These are phyloP conservation scores for Lepidocyrtoides sp. DNA, from an alignment of 2,888 invertebrate species.

Conservation along the genomic window DNA sequence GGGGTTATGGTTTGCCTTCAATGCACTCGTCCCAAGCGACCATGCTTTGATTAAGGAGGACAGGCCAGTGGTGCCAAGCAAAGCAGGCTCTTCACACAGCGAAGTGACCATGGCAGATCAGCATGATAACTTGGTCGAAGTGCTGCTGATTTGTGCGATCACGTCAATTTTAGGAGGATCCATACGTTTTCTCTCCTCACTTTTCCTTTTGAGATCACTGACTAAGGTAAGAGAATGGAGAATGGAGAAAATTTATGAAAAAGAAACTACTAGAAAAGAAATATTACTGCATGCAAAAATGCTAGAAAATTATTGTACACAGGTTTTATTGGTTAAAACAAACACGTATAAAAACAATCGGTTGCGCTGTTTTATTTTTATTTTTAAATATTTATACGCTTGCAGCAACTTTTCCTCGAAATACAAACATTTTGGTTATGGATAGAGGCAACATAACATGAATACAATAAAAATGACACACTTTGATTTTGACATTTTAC, in stretches of 20 bases:
- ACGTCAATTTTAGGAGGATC: constrained; percentile 84
- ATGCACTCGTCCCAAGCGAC: constrained; percentile 83
- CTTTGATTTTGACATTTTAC: neutral
- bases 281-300: neutral
- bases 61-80: constrained; percentile 70
- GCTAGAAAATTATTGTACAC: neutral
- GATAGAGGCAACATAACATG: neutral
- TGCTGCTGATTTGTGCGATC: constrained; percentile 84
- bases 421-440: neutral
- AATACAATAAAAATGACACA: neutral
- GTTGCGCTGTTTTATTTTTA: neutral
- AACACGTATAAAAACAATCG: neutral
- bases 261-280: too few relatives aligned
- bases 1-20: constrained; percentile 85
- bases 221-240: constrained; percentile 81
- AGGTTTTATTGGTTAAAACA: too few relatives aligned
- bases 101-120: constrained; percentile 77
- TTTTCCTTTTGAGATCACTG: constrained; percentile 84
- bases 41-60: constrained; percentile 78
- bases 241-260: neutral
- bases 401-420: neutral
- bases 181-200: constrained; percentile 84
- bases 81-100: constrained; percentile 59
- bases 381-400: neutral
- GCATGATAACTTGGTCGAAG: constrained; percentile 84